Percentiles rank a stretch among this genome's conserved stretches.
phyloP scores from a whole-genome alignment of 2,113 vertebrate genomes.

The Todiramphus chloris region DNA sequence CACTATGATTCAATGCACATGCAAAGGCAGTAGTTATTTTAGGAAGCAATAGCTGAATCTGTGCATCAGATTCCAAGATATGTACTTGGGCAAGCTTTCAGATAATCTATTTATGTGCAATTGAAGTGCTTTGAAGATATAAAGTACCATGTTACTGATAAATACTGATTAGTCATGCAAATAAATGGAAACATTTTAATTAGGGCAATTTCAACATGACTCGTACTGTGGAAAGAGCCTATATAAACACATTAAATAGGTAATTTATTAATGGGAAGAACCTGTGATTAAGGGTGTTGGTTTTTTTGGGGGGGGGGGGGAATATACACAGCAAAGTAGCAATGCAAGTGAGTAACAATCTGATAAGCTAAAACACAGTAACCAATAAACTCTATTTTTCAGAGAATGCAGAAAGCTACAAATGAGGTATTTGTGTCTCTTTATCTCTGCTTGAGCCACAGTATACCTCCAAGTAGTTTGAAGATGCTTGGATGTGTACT shows the following conservation, averaged over 20 bases:
- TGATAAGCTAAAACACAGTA: background rate
- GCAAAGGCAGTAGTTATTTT: background rate
- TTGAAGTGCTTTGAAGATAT: slow-evolving; percentile 27
- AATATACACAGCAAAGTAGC: background rate
- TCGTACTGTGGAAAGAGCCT: background rate
- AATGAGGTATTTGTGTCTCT: background rate
- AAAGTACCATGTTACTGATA: background rate
- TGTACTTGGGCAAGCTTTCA: background rate
- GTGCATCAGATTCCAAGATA: background rate
- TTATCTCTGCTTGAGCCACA: background rate
- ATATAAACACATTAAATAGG: background rate
- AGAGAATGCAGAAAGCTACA: background rate
- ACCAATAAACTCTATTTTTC: background rate
- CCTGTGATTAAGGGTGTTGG: background rate
- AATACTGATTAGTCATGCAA: slow-evolving; percentile 35
- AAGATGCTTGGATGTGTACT: background rate
- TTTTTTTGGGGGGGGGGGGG: background rate
- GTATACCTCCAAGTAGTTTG: background rate
- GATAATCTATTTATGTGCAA: background rate
- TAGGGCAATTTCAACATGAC: slow-evolving; percentile 4
- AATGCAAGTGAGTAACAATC: background rate
- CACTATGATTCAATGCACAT: rapidly evolving
- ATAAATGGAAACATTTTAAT: slow-evolving; percentile 38
- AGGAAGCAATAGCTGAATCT: background rate
- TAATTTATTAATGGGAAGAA: background rate